A percentile compares a stretch with the other conserved stretches of the same genome.
Evolutionary conservation across 2,797 vertebrate genomes (phyloP).

Genomic region (Leuciscus waleckii): DNA sequence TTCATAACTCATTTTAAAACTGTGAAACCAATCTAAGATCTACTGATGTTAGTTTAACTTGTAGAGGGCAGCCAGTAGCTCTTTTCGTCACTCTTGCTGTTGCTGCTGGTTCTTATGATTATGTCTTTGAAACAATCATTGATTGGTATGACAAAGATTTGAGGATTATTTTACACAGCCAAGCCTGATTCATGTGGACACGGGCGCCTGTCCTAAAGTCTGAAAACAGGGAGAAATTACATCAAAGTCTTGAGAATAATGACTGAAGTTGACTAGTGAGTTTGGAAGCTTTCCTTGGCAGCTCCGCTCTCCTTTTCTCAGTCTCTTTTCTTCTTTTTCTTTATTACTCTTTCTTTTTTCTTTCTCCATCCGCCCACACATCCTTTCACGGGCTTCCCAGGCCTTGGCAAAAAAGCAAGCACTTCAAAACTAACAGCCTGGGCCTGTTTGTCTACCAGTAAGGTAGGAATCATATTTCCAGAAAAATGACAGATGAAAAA

Average conservation of each 20-base stretch:
- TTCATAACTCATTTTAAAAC: neutral
- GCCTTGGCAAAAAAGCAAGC: conserved; percentile 44
- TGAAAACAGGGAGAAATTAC: conserved; percentile 41
- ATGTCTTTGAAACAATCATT: conserved; percentile 37
- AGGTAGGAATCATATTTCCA: conserved; percentile 46
- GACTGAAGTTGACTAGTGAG: conserved; percentile 25
- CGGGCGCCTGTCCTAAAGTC: conserved; percentile 40
- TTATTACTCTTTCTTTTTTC: conserved; percentile 37
- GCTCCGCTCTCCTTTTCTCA: conserved; percentile 46
- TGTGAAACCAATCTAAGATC: neutral
- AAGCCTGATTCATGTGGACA: conserved; percentile 43
- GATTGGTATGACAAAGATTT: conserved; percentile 24
- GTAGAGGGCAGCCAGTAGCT: neutral
- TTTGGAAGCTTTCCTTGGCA: conserved; percentile 35
- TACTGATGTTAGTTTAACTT: neutral
- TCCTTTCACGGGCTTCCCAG: conserved; percentile 14
- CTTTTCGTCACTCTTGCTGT: neutral
- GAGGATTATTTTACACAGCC: conserved; percentile 30
- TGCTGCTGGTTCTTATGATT: conserved; percentile 3
- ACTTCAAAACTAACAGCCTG: conserved; percentile 64
- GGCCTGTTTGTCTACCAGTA: conserved; percentile 50
- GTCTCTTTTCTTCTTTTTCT: neutral
- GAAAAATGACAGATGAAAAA: conserved; percentile 53
- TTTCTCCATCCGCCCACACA: conserved; percentile 28
- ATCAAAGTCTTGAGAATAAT: conserved; percentile 48